phyloP scores from a whole-genome alignment of 2,797 vertebrate species.

The Octomys mimax region DNA sequence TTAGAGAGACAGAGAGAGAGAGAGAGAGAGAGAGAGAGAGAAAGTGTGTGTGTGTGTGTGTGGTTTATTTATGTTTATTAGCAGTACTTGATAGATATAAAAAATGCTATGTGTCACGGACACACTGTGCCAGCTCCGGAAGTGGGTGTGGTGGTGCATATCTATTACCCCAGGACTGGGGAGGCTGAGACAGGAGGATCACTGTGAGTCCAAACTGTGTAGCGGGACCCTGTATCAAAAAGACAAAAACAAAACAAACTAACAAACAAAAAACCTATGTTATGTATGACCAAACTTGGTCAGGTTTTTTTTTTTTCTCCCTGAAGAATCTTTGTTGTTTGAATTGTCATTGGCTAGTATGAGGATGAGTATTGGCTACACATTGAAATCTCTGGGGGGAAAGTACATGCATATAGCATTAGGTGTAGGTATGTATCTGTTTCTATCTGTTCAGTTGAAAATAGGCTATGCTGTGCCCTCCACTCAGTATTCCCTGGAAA shows the following conservation, averaged over 20 bases:
- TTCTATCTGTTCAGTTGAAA: neutral
- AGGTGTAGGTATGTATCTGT: neutral
- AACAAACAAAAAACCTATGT: neutral
- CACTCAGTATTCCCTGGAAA: neutral
- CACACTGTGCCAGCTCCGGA: too few species aligned
- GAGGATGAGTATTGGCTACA: neutral
- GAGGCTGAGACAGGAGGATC: too few species aligned
- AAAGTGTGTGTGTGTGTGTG: too few species aligned
- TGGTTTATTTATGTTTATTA: constrained; percentile 2
- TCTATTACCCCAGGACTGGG: too few species aligned
- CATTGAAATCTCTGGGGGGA: neutral
- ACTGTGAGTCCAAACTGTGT: too few species aligned
- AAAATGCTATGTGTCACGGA: neutral
- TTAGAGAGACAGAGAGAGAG: too few species aligned
- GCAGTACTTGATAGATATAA: neutral
- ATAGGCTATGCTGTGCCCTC: neutral
- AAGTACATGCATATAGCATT: neutral
- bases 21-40: too few species aligned
- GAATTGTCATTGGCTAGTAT: neutral
- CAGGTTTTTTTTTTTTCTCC: neutral
- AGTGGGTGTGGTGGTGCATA: too few species aligned
- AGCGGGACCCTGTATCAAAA: too few species aligned
- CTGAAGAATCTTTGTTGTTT: neutral
- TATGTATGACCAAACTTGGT: neutral
- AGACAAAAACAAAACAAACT: too few species aligned